A percentile compares a stretch with the other conserved stretches of the same genome.
Conservation (phyloP, 2,113 vertebrate genomes). For the Gallinago media region DNA sequence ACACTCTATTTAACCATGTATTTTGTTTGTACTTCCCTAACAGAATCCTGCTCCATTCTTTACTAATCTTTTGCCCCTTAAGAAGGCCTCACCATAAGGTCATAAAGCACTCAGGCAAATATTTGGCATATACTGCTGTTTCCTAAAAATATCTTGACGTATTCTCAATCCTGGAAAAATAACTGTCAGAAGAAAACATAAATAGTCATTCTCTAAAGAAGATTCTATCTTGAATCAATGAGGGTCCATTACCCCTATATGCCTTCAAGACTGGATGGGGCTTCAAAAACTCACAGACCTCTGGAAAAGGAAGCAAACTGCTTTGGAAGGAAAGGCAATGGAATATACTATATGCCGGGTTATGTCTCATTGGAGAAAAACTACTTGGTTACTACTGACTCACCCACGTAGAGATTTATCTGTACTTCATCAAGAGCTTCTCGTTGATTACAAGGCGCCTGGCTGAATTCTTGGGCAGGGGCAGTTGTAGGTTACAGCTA, state of each 20-base stretch:
- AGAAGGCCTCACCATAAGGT: not conserved
- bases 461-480: not conserved
- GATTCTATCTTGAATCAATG: slow-evolving; percentile 8
- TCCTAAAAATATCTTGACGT: not conserved
- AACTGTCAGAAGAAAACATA: slow-evolving; percentile 17
- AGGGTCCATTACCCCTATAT: not conserved
- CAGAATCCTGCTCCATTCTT: not conserved
- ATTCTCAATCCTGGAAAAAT: not conserved
- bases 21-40: not conserved
- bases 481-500: not conserved
- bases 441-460: accelerated
- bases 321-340: not conserved
- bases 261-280: slow-evolving; percentile 32
- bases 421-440: not conserved
- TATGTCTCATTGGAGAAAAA: not conserved
- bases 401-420: not conserved
- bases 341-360: not conserved
- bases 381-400: not conserved
- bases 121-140: not conserved
- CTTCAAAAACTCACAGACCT: slow-evolving; percentile 46
- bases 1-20: not conserved
- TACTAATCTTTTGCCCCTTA: not conserved
- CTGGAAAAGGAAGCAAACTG: not conserved
- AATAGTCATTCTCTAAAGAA: slow-evolving; percentile 5
- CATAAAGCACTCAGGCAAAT: not conserved